Evolutionary conservation across 2,888 invertebrate genomes (phyloP).

Genomic region (Pilophorus perplexus): DNA sequence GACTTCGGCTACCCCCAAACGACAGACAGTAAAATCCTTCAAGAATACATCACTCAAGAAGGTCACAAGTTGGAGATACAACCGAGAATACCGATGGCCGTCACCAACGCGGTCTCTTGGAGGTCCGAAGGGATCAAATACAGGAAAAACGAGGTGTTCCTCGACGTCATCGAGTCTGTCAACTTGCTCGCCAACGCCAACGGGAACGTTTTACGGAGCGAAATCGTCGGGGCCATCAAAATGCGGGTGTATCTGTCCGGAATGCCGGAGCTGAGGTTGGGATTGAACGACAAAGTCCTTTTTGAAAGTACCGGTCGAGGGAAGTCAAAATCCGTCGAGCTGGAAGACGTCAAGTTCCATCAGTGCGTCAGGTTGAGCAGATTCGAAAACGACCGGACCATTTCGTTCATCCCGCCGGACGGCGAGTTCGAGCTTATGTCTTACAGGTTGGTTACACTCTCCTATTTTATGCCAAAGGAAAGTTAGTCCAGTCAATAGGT

Average conservation of each 20-base stretch:
- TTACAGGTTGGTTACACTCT: no score
- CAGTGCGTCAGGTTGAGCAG: slow-evolving; percentile 67
- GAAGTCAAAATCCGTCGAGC: slow-evolving; percentile 66
- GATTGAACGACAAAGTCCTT: slow-evolving; percentile 66
- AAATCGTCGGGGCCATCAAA: slow-evolving; percentile 66
- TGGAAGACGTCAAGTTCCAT: slow-evolving; percentile 69
- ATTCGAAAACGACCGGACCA: slow-evolving; percentile 68
- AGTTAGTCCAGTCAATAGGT: no score
- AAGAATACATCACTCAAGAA: slow-evolving; percentile 67
- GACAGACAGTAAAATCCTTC: slow-evolving; percentile 66
- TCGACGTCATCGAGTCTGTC: slow-evolving; percentile 68
- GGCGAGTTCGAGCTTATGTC: slow-evolving; percentile 71
- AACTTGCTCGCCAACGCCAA: slow-evolving; percentile 65
- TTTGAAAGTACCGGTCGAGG: slow-evolving; percentile 66
- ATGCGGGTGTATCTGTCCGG: slow-evolving; percentile 68
- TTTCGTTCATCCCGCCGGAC: slow-evolving; percentile 68
- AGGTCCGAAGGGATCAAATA: slow-evolving; percentile 67
- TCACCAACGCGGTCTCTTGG: slow-evolving; percentile 72
- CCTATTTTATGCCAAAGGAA: no score
- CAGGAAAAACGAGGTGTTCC: slow-evolving; percentile 68
- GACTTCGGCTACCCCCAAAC: slow-evolving; percentile 70
- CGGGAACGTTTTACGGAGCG: slow-evolving; percentile 64
- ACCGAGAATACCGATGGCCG: slow-evolving; percentile 65
- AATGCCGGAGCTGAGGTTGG: slow-evolving; percentile 67
- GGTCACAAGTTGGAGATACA: slow-evolving; percentile 65